Evolutionary conservation across 1,140 invertebrate species (phyloP).

Genomic region (Chionoecetes opilio): DNA sequence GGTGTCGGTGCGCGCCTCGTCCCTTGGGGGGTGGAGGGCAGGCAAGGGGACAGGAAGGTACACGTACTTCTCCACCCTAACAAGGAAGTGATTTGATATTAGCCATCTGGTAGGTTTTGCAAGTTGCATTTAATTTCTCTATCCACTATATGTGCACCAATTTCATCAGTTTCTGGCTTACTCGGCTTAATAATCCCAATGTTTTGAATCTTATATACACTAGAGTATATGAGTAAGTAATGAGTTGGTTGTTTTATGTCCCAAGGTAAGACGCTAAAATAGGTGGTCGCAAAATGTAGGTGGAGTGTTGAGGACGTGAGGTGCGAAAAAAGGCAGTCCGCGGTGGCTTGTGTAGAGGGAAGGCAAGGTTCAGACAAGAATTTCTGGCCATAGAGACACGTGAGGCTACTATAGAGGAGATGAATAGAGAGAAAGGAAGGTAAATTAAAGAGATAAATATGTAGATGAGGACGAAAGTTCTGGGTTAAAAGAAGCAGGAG

Average conservation of each 20-base stretch:
- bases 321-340: neutral
- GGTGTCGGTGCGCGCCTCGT: neutral
- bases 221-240: neutral
- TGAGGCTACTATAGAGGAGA: neutral
- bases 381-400: neutral
- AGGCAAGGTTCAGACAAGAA: neutral
- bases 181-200: neutral
- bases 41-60: neutral
- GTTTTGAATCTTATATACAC: neutral
- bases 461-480: neutral
- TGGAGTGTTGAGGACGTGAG: neutral
- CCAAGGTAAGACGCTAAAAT: neutral
- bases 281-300: neutral
- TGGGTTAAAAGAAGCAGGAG: neutral
- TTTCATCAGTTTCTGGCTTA: neutral
- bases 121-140: neutral
- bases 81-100: constrained; percentile 35
- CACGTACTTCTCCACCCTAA: neutral
- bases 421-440: neutral
- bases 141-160: neutral
- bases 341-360: neutral
- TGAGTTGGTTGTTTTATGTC: neutral
- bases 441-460: neutral
- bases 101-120: neutral
- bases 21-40: neutral